Evolutionary conservation across 2,113 vertebrate species (phyloP).

Genomic region (Synodontis membranacea): DNA sequence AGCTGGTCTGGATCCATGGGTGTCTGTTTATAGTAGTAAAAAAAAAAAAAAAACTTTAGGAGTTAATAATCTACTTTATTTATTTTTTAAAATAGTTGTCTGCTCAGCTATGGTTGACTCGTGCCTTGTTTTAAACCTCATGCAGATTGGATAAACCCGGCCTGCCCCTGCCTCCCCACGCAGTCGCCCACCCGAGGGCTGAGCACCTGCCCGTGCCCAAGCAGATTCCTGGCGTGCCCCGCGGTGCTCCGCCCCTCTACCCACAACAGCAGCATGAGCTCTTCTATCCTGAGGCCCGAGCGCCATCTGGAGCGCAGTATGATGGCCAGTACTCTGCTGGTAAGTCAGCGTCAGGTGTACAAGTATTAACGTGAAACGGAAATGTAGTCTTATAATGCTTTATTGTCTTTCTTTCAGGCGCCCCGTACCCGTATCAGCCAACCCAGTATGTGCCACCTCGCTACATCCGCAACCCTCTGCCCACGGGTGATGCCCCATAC

Average conservation of each 20-base stretch:
- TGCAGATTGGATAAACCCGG: conserved; percentile 85
- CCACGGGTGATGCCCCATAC: conserved; percentile 81
- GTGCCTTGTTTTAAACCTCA: not conserved
- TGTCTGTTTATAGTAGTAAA: not conserved
- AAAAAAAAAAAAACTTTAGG: no score
- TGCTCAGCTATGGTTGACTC: not conserved
- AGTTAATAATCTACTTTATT: not conserved
- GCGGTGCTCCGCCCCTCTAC: conserved; percentile 85
- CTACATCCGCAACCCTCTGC: conserved; percentile 76
- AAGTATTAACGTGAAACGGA: no score
- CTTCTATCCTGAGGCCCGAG: conserved; percentile 83
- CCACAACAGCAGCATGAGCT: conserved; percentile 82
- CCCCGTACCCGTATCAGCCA: conserved; percentile 84
- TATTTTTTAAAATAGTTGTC: not conserved
- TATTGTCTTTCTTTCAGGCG: conserved; percentile 69
- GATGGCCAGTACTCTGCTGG: conserved; percentile 87
- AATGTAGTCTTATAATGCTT: not conserved
- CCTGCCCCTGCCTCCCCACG: conserved; percentile 82
- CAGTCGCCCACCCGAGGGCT: conserved; percentile 76
- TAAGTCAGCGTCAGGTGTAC: conserved; percentile 51
- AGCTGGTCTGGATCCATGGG: not conserved
- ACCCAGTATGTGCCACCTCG: conserved; percentile 80
- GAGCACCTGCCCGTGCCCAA: conserved; percentile 85
- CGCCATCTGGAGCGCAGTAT: conserved; percentile 84
- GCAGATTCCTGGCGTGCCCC: conserved; percentile 83